Evolutionary conservation across 2,888 invertebrate species (phyloP), one percentile per base, ranked within the genome.

Genomic region (Allacma fusca): DNA sequence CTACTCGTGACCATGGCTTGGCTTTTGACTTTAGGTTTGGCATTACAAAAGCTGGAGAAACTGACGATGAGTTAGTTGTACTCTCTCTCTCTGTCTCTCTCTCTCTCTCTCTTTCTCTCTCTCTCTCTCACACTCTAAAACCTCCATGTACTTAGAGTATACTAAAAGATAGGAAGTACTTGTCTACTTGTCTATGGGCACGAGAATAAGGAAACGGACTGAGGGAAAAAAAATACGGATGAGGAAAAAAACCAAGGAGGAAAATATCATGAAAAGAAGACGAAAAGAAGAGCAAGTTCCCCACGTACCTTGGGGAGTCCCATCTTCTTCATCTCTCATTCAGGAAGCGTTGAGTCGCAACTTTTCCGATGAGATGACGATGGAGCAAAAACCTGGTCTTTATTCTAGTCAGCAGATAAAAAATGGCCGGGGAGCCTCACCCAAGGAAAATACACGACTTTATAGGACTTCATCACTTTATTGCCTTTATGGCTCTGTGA

Each of bases 361-460:
- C 78, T 80, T 80, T 73, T 70, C 76, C 80, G 77, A 80, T 80
- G 80, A 80, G 80, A 80, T 78, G 80, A 79, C 76, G 79, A 79
- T 76, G 70, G 44, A 75, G 62, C 70, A 73, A 76, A 79, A 77
- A 78, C 59, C 75, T 69, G 28, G 77, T 80, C 79, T 79, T 78
- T 78, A 78, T 80, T 80, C 78, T 65, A 80, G 80, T 80, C 80
- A 80, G 78, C 73, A 78, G 50, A 77, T 79, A 79, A 79, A 79
- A 79, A 78, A 72, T 71, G 77, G 77, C 34, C 34, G 67, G 67
- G 67, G 59, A 57, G 73, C 28, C 4, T 19, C 44, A 57, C 59
- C 34, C 75, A 40, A 24, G 43, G 75, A 75, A 75, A 62, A 75
- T 76, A 65, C 40, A 40, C 40, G 67, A 64, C 64, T 65, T 75